Conservation (phyloP, 2,797 vertebrate species). For the Pampus argenteus region DNA sequence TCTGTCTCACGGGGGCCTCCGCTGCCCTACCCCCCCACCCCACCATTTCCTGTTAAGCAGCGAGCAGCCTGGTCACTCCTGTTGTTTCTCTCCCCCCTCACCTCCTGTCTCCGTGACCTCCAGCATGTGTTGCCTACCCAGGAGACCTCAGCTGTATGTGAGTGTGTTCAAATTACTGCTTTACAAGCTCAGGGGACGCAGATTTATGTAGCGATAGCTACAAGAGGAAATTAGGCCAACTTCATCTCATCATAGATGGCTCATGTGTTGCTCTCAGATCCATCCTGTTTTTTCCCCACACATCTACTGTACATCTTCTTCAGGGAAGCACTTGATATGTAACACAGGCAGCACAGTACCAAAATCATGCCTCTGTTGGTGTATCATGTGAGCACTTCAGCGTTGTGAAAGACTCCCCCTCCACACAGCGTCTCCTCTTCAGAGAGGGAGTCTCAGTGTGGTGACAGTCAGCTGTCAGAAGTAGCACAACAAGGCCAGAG, state of each 20-base stretch:
- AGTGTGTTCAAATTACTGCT: constrained; percentile 25
- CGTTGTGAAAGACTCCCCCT: background rate
- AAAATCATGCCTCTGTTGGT: background rate
- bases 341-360: background rate
- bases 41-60: constrained; percentile 62
- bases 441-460: too few species aligned
- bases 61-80: constrained; percentile 42
- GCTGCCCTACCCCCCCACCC: background rate
- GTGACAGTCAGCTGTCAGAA: constrained; percentile 57
- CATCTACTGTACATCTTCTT: background rate
- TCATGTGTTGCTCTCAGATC: background rate
- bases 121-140: constrained; percentile 30
- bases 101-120: constrained; percentile 34
- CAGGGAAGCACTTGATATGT: background rate
- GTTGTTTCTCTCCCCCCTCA: constrained; percentile 29
- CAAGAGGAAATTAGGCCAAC: constrained; percentile 18
- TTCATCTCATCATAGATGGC: constrained; percentile 13
- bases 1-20: constrained; percentile 30
- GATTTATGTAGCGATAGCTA: constrained; percentile 40
- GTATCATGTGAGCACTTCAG: background rate
- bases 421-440: too few species aligned
- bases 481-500: constrained; percentile 55
- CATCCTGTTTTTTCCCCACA: constrained; percentile 17
- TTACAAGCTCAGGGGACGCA: constrained; percentile 32
- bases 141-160: constrained; percentile 23